A percentile compares a stretch with the other conserved stretches of the same genome.
These are phyloP conservation scores for Bufo bufo DNA, from an alignment of 2,113 vertebrate genomes.

Conservation along the genomic window DNA sequence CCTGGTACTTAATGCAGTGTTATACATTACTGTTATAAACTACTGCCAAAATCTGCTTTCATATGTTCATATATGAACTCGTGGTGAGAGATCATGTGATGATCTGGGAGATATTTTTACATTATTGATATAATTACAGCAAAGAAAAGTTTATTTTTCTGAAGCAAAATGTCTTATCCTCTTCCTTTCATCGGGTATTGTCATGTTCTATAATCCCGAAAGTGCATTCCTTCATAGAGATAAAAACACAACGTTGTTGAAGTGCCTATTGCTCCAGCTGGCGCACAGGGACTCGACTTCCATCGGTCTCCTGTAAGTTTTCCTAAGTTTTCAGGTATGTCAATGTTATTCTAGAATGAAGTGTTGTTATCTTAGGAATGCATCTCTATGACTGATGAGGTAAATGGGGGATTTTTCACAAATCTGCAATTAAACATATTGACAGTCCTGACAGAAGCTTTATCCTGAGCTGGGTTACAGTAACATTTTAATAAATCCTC, in stretches of 20 bases:
- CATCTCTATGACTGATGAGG: conserved; percentile 23
- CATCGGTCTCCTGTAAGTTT: conserved; percentile 19
- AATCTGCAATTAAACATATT: conserved; percentile 52
- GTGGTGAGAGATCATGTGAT: not conserved
- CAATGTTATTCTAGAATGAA: conserved; percentile 28
- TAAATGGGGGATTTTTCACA: conserved; percentile 37
- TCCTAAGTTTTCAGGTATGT: not conserved
- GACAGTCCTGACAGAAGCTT: conserved; percentile 25
- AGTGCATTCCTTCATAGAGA: conserved; percentile 9
- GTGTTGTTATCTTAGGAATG: conserved; percentile 22
- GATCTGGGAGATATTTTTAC: not conserved
- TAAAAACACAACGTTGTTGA: not conserved
- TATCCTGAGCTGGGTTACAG: conserved; percentile 2
- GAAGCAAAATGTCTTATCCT: not conserved
- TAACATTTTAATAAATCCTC: conserved; percentile 37
- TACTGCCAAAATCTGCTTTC: too few species aligned
- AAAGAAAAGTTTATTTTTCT: not conserved
- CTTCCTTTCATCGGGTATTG: not conserved
- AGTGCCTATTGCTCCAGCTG: conserved; percentile 2
- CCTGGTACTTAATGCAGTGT: too few species aligned
- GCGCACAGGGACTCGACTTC: not conserved
- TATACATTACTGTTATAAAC: too few species aligned
- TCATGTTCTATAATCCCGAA: conserved; percentile 1
- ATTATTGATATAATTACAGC: not conserved
- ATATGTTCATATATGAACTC: too few species aligned